A percentile compares a stretch with the other conserved stretches of the same genome.
These are phyloP conservation scores for Aphidoletes aphidimyza DNA, from an alignment of 2,888 invertebrate genomes.

Conservation along the genomic window DNA sequence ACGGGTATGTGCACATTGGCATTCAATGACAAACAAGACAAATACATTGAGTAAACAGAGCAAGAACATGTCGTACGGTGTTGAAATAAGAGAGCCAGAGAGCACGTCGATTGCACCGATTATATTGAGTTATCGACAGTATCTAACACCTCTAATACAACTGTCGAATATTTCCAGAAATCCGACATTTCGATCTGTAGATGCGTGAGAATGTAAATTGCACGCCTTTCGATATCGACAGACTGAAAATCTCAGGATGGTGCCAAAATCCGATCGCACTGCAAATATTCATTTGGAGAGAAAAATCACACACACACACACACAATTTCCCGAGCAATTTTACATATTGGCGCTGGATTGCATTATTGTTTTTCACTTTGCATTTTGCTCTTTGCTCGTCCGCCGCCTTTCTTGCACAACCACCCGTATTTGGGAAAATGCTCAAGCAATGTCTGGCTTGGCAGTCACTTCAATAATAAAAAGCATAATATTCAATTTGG, in stretches of 20 bases:
- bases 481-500: conserved; percentile 49
- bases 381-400: background rate
- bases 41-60: conserved; percentile 32
- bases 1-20: conserved; percentile 31
- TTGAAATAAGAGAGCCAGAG: too few species aligned
- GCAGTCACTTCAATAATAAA: conserved; percentile 40
- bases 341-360: conserved; percentile 19
- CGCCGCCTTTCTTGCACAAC: too few species aligned
- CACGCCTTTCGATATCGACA: background rate
- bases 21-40: conserved; percentile 25
- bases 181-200: background rate
- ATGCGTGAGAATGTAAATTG: background rate
- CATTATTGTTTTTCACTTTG: background rate
- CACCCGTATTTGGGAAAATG: background rate
- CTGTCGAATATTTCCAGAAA: background rate
- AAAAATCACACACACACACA: background rate
- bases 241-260: too few species aligned
- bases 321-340: background rate
- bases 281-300: background rate
- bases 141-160: conserved; percentile 20
- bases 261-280: background rate
- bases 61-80: background rate
- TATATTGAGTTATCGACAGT: conserved; percentile 40
- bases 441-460: background rate
- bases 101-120: background rate